Base-by-base conservation (phyloP, 2,888 invertebrate genomes). In the Cheilosia grossa region DNA sequence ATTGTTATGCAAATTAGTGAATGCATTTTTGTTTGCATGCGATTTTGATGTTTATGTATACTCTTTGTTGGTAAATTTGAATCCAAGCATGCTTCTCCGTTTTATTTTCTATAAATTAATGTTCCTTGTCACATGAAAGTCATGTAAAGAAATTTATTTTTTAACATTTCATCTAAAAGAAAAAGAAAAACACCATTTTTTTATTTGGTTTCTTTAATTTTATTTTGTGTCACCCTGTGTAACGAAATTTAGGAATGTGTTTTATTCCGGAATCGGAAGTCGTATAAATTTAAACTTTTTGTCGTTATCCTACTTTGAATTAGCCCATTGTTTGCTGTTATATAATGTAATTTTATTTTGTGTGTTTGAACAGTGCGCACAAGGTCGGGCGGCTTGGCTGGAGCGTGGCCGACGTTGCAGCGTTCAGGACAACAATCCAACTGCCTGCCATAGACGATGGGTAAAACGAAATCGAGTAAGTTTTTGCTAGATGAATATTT, bases 391-490 rank as follows among this genome's bases (percentile, higher is more conserved):
- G 91, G 96, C 96, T 92, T 96, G 96, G 96, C 95, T 96, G 92
- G 96, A 95, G 90, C 91, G 93, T 85, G 93, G 93, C 89, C 92
- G 93, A 89, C 93, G 93, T 91, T 94, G 93, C 92, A 94, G 95
- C 90, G 95, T 95, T 93, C 95, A 95, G 91, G 95, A 95, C 89
- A 91, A 91, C 88, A 91, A 91, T 88, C 94, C 94, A 90, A 93
- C 93, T 91, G 93, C 93, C 90, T 93, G 93, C 90, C 94, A 95
- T 92, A 94, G 95, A 88, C 94, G 95, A 93, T 97, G 97, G 97
- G 96, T 96, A 93, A 96, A 96, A 92, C 94, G 96, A 92, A 97
- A 97, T 93, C 94, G 96, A 94, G 97, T 97, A 94, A 93, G 90
- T 89, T 53, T 4, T 21, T 24, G 13, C 49, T 15, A 30, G 15